Conservation (phyloP, 1,140 invertebrate genomes). For the Papilio xuthus region DNA sequence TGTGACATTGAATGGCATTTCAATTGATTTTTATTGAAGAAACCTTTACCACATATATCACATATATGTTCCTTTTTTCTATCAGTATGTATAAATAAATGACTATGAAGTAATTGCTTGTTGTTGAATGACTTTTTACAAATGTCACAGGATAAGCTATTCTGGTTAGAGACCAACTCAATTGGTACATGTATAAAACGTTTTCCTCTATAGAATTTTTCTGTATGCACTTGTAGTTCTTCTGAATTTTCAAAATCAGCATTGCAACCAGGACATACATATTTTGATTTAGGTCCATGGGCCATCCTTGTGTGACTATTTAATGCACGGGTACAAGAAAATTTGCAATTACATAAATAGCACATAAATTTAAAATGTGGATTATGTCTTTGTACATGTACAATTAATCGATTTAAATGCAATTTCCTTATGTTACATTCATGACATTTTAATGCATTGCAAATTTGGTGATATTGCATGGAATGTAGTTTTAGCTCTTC, state of each 20-base stretch:
- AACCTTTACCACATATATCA: conserved; percentile 68
- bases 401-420: conserved; percentile 44
- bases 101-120: conserved; percentile 59
- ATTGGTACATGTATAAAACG: conserved; percentile 38
- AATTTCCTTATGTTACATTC: conserved; percentile 52
- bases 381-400: conserved; percentile 48
- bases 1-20: conserved; percentile 63
- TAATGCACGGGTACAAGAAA: conserved; percentile 37
- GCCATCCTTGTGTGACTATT: conserved; percentile 40
- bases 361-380: conserved; percentile 48
- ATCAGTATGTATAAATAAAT: conserved; percentile 60
- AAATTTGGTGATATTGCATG: conserved; percentile 50
- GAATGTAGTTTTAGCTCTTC: conserved; percentile 56
- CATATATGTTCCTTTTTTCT: conserved; percentile 66
- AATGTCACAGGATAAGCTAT: conserved; percentile 54
- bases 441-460: conserved; percentile 56
- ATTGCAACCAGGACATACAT: conserved; percentile 48
- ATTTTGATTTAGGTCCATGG: conserved; percentile 35
- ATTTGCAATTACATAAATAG: conserved; percentile 46
- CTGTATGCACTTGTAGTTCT: conserved; percentile 43
- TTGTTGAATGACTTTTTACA: conserved; percentile 68
- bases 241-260: conserved; percentile 40
- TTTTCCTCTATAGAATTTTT: conserved; percentile 44
- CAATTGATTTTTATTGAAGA: conserved; percentile 63
- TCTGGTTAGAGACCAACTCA: conserved; percentile 15